These are phyloP conservation scores for Pteropus alecto DNA, from an alignment of 2,113 vertebrate species.

Conservation along the genomic window DNA sequence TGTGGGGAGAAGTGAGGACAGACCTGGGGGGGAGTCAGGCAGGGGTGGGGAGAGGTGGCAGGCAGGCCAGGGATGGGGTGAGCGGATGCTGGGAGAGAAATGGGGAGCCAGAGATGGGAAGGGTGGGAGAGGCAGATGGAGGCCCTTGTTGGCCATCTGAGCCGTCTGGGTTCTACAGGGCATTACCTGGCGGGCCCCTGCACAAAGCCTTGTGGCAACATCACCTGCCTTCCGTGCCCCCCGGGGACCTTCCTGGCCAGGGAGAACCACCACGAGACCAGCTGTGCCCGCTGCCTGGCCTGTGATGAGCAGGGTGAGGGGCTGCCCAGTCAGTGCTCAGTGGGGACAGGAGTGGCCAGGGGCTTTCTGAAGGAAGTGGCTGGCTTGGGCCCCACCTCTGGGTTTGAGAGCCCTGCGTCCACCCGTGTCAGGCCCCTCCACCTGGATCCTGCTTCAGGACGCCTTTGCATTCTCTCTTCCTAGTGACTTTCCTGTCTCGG, in stretches of 20 bases:
- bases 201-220: fast-evolving
- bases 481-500: no score
- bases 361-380: not conserved
- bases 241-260: slow-evolving; percentile 64
- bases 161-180: slow-evolving; percentile 54
- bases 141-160: not conserved
- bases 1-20: not conserved
- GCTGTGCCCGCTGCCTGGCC: slow-evolving; percentile 78
- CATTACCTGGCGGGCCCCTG: slow-evolving; percentile 9
- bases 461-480: not conserved
- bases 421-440: fast-evolving
- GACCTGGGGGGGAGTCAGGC: not conserved
- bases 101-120: not conserved
- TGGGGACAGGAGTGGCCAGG: not conserved
- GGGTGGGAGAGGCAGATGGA: not conserved
- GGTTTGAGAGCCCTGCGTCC: not conserved
- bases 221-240: not conserved
- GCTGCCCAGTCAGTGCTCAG: not conserved
- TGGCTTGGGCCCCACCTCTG: not conserved
- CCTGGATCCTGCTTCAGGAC: not conserved
- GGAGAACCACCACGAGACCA: slow-evolving; percentile 53
- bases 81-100: not conserved
- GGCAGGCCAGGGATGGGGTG: no score
- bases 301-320: slow-evolving; percentile 85
- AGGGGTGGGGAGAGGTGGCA: not conserved